phyloP scores from a whole-genome alignment of 37 sponge, comb jelly and placozoan species.

The Theonella swinhoei region DNA sequence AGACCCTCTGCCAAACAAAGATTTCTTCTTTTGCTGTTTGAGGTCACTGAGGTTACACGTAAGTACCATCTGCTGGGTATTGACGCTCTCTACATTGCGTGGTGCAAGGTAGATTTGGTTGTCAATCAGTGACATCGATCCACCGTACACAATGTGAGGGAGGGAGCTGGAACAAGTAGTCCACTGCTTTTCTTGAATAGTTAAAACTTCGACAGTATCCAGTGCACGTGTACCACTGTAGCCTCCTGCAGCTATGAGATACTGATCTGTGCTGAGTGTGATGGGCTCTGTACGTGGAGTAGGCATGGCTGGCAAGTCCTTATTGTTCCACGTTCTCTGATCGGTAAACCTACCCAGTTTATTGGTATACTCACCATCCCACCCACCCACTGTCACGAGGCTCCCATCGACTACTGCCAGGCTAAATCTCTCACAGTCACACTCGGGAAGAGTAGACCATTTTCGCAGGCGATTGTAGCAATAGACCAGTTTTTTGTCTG shows the following conservation, averaged over 20 bases:
- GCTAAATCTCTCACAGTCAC: not conserved
- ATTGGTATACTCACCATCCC: not conserved
- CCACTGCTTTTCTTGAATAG: not conserved
- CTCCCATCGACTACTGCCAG: not conserved
- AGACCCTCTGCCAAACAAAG: not conserved
- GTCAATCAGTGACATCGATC: not conserved
- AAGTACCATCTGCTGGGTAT: not conserved
- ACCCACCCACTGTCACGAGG: not conserved
- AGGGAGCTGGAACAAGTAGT: not conserved
- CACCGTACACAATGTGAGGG: not conserved
- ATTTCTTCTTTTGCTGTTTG: not conserved
- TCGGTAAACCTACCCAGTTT: not conserved
- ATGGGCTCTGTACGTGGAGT: not conserved
- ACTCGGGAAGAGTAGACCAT: not conserved
- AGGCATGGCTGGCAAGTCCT: not conserved
- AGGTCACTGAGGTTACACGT: not conserved
- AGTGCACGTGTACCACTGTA: not conserved
- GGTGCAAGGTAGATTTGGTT: not conserved
- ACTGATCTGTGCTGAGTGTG: not conserved
- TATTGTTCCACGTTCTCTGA: not conserved
- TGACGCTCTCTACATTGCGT: not conserved
- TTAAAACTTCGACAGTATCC: not conserved
- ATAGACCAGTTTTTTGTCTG: not conserved
- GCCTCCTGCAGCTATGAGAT: not conserved
- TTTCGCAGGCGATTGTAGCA: not conserved